Base-by-base conservation (phyloP, 2,888 invertebrate species). In the Eurytoma adleriae region DNA sequence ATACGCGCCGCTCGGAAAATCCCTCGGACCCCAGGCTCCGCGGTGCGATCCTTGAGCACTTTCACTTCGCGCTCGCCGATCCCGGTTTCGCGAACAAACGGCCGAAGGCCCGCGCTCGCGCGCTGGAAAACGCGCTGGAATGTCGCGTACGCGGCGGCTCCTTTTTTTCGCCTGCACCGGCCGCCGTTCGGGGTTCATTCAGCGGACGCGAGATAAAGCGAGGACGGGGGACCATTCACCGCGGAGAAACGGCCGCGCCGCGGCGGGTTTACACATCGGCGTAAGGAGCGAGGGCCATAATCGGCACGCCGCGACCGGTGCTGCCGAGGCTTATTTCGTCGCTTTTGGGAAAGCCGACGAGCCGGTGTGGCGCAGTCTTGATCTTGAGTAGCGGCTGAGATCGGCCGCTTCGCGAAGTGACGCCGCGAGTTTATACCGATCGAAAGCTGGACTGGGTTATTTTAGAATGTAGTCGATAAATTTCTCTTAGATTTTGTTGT, bases 41-140 rank as follows among this genome's bases (percentile, higher is more conserved):
- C 18, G 56, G 69, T 18, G 69, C 69, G 56, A 56, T 64, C 64
- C 18, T 64, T 64, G 40, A 40, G 64, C 48, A 64, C 79, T 79
- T 79, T 79, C 73, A 79, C 79, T 79, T 56, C n/a, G 61, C 30
- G 69, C 20, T 48, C 56, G 16, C 27, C 54, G 52, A 57, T 64
- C 18, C 74, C 74, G 73, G 20, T 64, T 54, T 64, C 56, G 64
- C 73, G 56, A 72, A 71, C 56, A 71, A 61, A 54, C 18, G 52
- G 50, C 16, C 54, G 71, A 40, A 40, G 40, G 40, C 40, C 10
- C 40, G 7, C 24, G 20, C 7, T 20, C 18, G 27, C n/a, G 5
- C 67, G 18, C 50, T 72, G 71, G 71, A 78, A 67, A 78, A 78
- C 71, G 71, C 67, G 67, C 14, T 56, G 68, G 73, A 78, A 78